phyloP scores from a whole-genome alignment of 1,140 invertebrate genomes.

The Drosophila lowei region DNA sequence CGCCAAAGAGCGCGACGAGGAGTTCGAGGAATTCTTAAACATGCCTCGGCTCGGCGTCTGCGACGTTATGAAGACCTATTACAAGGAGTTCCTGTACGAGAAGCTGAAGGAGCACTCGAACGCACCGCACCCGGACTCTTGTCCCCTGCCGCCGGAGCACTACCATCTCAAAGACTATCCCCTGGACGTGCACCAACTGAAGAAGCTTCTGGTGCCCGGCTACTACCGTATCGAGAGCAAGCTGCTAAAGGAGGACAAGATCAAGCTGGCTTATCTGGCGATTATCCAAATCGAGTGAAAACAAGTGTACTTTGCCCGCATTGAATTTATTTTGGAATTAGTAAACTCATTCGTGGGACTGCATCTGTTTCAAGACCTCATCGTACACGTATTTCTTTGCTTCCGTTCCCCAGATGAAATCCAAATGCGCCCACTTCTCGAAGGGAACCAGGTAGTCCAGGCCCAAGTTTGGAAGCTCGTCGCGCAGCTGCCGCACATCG shows the following conservation, averaged over 20 bases:
- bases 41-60: constrained; percentile 34
- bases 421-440: constrained; percentile 88
- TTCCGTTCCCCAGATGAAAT: constrained; percentile 88
- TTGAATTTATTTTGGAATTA: constrained; percentile 32
- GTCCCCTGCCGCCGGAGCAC: constrained; percentile 44
- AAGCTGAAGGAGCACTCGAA: constrained; percentile 56
- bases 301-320: not conserved
- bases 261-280: constrained; percentile 36
- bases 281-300: constrained; percentile 24
- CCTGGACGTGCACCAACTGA: constrained; percentile 20
- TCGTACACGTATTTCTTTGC: constrained; percentile 85
- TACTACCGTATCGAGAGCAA: constrained; percentile 34
- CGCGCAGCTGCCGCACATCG: constrained; percentile 85
- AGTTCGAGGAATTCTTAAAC: constrained; percentile 19
- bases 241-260: constrained; percentile 9
- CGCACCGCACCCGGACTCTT: constrained; percentile 53
- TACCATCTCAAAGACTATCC: constrained; percentile 62
- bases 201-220: constrained; percentile 44
- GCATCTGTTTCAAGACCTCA: constrained; percentile 79
- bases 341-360: constrained; percentile 47
- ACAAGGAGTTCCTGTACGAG: constrained; percentile 62
- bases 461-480: constrained; percentile 71
- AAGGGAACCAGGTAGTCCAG: constrained; percentile 84
- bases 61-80: constrained; percentile 47
- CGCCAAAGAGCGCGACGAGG: constrained; percentile 5